Evolutionary conservation across 1,140 invertebrate genomes (phyloP).

Genomic region (Lutraria rhynchaena): DNA sequence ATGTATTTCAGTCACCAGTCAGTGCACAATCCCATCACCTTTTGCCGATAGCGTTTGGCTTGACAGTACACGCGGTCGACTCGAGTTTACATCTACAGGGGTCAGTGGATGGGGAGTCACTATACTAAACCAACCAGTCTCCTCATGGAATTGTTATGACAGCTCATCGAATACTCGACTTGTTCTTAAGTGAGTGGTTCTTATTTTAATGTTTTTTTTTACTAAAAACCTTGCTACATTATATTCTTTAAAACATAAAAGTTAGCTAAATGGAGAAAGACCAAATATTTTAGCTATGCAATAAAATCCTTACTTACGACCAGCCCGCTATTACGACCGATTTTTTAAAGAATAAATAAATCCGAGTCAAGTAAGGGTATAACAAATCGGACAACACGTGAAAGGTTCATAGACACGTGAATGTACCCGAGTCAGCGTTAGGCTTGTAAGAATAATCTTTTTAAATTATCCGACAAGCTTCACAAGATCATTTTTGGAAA

Average conservation of each 20-base stretch:
- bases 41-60: constrained; percentile 24
- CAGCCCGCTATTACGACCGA: not conserved
- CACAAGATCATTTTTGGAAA: too few species aligned
- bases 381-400: too few species aligned
- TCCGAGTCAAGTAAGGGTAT: too few species aligned
- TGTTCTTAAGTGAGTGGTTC: constrained; percentile 19
- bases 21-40: constrained; percentile 25
- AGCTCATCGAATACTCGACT: constrained; percentile 4
- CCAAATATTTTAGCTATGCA: not conserved
- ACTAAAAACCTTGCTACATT: not conserved
- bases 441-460: too few species aligned
- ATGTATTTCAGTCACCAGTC: constrained; percentile 9
- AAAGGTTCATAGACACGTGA: too few species aligned
- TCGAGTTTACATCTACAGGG: constrained; percentile 7
- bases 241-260: not conserved
- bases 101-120: constrained; percentile 11
- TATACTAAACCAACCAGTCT: not conserved
- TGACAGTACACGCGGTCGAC: constrained; percentile 22
- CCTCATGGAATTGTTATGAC: constrained; percentile 28
- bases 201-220: not conserved
- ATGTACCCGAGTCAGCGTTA: too few species aligned
- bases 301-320: not conserved
- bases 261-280: not conserved
- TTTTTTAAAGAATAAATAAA: not conserved
- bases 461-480: too few species aligned